phyloP scores from a whole-genome alignment of 2,797 vertebrate genomes.

The Hippoglossus hippoglossus region DNA sequence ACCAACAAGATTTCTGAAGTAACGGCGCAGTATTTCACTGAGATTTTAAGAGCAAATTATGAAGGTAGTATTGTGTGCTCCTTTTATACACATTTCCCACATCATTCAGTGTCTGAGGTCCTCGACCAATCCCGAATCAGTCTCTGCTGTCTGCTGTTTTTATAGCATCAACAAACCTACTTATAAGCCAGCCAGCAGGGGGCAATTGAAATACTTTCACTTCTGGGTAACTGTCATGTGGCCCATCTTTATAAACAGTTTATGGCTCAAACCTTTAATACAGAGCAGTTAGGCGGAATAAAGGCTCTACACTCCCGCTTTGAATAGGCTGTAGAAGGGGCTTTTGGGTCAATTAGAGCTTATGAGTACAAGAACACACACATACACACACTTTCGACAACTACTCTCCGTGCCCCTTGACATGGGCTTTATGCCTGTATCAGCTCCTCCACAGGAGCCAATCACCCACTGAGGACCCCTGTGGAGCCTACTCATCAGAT shows the following conservation, averaged over 20 bases:
- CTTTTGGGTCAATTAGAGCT: conserved; percentile 14
- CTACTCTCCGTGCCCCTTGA: conserved; percentile 28
- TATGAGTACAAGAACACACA: conserved; percentile 7
- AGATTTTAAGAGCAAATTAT: not conserved
- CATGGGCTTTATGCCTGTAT: conserved; percentile 52
- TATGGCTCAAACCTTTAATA: not conserved
- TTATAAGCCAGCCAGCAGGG: no score
- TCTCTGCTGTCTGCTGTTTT: no score
- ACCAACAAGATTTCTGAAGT: no score
- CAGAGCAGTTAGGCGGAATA: not conserved
- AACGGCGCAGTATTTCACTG: no score
- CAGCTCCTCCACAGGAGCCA: conserved; percentile 52
- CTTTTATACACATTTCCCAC: not conserved
- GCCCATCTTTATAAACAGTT: no score
- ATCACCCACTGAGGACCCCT: conserved; percentile 48
- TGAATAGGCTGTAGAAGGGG: not conserved
- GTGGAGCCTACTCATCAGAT: conserved; percentile 59
- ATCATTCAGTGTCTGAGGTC: no score
- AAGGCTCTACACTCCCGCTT: not conserved
- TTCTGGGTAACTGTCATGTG: no score
- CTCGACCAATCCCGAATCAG: no score
- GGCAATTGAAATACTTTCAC: no score
- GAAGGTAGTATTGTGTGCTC: not conserved
- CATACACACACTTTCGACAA: not conserved
- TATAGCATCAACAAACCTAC: no score